A percentile compares a stretch with the other conserved stretches of the same genome.
These are phyloP conservation scores for Carterocephalus palaemon DNA, from an alignment of 2,888 invertebrate species.

Conservation along the genomic window DNA sequence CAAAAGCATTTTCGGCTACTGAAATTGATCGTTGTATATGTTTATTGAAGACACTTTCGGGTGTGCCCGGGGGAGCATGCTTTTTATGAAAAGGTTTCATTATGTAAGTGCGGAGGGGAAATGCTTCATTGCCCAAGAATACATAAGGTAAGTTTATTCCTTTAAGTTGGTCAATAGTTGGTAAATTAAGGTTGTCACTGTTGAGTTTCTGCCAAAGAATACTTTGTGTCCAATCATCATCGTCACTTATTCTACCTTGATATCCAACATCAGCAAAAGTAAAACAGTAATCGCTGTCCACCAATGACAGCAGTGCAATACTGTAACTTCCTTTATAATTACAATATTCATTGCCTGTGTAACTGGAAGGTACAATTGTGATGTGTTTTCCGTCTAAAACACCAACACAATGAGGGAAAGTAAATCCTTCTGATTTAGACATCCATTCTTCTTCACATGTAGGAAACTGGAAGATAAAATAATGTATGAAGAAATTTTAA, in stretches of 20 bases:
- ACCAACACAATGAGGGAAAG: constrained; percentile 32
- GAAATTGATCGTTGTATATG: constrained; percentile 27
- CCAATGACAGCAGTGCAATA: constrained; percentile 30
- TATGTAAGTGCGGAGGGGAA: constrained; percentile 26
- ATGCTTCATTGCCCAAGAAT: constrained; percentile 29
- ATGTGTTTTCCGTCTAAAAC: constrained; percentile 33
- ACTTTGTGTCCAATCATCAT: constrained; percentile 22
- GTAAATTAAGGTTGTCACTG: constrained; percentile 11
- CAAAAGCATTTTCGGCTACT: constrained; percentile 31
- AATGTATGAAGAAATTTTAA: no score
- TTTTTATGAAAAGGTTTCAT: constrained; percentile 24
- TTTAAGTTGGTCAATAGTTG: not conserved
- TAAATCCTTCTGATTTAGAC: constrained; percentile 17
- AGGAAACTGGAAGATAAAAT: constrained; percentile 7
- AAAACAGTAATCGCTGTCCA: constrained; percentile 28
- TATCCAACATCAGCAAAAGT: constrained; percentile 27
- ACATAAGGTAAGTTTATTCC: constrained; percentile 24
- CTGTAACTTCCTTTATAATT: constrained; percentile 30
- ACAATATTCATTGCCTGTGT: constrained; percentile 27
- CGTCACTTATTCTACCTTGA: constrained; percentile 28
- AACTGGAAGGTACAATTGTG: constrained; percentile 28
- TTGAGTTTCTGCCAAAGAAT: constrained; percentile 22
- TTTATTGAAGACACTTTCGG: constrained; percentile 26
- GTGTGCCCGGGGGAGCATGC: constrained; percentile 14
- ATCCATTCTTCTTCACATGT: constrained; percentile 15